Conservation (phyloP, 2,888 invertebrate genomes). For the Ditula angustiorana region DNA sequence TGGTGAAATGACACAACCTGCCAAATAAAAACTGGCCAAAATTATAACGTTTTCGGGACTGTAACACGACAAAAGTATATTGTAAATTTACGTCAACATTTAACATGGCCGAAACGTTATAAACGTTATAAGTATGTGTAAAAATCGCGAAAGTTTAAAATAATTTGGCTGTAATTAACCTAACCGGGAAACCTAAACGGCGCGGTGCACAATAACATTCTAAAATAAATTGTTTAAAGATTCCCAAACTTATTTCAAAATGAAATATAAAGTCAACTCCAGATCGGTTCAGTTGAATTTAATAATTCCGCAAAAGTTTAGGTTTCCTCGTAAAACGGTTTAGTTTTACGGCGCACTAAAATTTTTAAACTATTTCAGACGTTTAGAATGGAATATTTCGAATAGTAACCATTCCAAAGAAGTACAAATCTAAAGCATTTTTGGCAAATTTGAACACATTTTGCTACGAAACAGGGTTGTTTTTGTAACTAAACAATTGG, state of each 20-base stretch:
- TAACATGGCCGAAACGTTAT: no score
- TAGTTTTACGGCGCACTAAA: slow-evolving; percentile 53
- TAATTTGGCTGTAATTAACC: no score
- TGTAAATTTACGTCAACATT: no score
- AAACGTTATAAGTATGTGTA: no score
- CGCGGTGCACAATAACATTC: no score
- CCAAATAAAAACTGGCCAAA: no score
- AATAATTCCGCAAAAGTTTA: slow-evolving; percentile 40
- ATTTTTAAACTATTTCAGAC: slow-evolving; percentile 45
- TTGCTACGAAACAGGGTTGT: neutral
- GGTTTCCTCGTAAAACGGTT: slow-evolving; percentile 49
- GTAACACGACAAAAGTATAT: no score
- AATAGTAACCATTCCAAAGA: neutral
- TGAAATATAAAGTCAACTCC: slow-evolving; percentile 11
- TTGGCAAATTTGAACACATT: neutral
- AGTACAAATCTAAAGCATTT: neutral
- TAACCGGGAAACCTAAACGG: no score
- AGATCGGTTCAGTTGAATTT: slow-evolving; percentile 16
- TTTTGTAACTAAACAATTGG: neutral
- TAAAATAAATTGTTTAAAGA: neutral
- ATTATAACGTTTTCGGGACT: no score
- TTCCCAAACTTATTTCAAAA: slow-evolving; percentile 4
- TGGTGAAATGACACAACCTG: no score
- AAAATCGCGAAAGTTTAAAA: no score
- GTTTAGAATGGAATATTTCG: slow-evolving; percentile 24